Percentiles rank a stretch among this genome's conserved stretches.
Evolutionary conservation across 2,797 vertebrate species (phyloP).

Genomic region (Champsocephalus gunnari): DNA sequence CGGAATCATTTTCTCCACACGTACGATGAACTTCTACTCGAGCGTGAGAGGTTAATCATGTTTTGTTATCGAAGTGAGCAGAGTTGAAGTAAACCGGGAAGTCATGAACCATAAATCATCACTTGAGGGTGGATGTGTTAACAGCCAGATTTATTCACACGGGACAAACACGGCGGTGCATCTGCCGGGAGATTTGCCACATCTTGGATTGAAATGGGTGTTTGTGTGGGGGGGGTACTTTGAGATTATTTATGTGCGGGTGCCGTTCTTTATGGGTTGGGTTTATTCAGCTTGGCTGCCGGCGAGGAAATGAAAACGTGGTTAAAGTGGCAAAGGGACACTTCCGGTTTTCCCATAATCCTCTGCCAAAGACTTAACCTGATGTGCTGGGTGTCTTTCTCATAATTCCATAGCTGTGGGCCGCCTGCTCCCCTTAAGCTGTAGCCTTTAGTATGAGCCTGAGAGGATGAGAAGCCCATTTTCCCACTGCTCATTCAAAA

Average conservation of each 20-base stretch:
- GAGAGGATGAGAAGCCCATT: constrained; percentile 67
- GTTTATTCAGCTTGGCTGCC: constrained; percentile 30
- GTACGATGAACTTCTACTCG: constrained; percentile 8
- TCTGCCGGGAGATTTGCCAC: constrained; percentile 35
- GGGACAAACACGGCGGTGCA: constrained; percentile 21
- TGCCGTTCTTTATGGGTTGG: constrained; percentile 16
- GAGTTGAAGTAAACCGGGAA: constrained; percentile 23
- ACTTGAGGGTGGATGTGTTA: constrained; percentile 20
- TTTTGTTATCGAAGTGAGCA: constrained; percentile 30
- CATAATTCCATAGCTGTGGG: constrained; percentile 55
- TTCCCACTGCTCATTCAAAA: constrained; percentile 63
- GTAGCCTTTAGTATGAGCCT: constrained; percentile 66
- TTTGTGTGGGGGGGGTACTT: background rate
- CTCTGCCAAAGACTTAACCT: constrained; percentile 56
- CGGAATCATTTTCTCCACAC: constrained; percentile 37
- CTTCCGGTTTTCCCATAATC: constrained; percentile 72
- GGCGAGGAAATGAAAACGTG: constrained; percentile 52
- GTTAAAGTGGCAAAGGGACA: constrained; percentile 28
- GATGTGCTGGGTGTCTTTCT: constrained; percentile 48
- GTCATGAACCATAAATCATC: constrained; percentile 27
- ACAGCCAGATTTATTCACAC: constrained; percentile 30
- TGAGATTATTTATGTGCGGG: constrained; percentile 37
- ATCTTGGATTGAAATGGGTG: constrained; percentile 23
- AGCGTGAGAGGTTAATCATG: constrained; percentile 42
- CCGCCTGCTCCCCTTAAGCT: constrained; percentile 62